phyloP scores from a whole-genome alignment of 2,797 vertebrate genomes.

The Hephaestus fuliginosus region DNA sequence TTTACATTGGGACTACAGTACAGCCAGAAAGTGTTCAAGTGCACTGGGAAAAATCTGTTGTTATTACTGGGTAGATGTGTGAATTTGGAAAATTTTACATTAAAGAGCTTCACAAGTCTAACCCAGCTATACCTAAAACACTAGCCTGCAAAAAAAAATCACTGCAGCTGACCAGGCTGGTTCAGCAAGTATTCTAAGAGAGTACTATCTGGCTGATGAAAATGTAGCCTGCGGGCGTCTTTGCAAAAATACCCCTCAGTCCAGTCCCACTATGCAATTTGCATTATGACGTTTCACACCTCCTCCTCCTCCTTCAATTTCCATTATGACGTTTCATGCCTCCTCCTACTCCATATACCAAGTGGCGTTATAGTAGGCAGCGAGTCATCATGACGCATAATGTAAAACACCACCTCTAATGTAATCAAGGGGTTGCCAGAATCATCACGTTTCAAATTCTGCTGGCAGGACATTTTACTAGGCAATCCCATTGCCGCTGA shows the following conservation, averaged over 20 bases:
- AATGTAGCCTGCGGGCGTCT: neutral
- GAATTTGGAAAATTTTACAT: neutral
- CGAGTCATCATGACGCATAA: slow-evolving; percentile 30
- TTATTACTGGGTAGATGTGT: neutral
- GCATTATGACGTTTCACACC: slow-evolving; percentile 27
- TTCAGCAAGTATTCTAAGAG: neutral
- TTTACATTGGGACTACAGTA: slow-evolving; percentile 14
- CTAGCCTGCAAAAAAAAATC: neutral
- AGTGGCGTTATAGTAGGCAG: slow-evolving; percentile 25
- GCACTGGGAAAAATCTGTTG: neutral
- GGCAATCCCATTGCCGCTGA: neutral
- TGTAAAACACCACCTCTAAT: slow-evolving; percentile 45
- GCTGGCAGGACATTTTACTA: slow-evolving; percentile 31
- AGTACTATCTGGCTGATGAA: slow-evolving; percentile 1
- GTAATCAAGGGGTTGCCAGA: slow-evolving; percentile 17
- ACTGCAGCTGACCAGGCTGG: neutral
- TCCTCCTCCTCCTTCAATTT: slow-evolving; percentile 17
- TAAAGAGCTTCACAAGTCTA: neutral
- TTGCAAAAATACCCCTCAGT: neutral
- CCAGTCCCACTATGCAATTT: slow-evolving; percentile 7
- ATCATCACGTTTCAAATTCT: slow-evolving; percentile 16
- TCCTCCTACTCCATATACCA: slow-evolving; percentile 8
- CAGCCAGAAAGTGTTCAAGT: slow-evolving; percentile 5
- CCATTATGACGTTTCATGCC: slow-evolving; percentile 25
- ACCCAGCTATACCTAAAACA: neutral